These are phyloP conservation scores for Bursaphelenchus okinawaensis DNA, from an alignment of 2,888 invertebrate genomes.

Conservation along the genomic window DNA sequence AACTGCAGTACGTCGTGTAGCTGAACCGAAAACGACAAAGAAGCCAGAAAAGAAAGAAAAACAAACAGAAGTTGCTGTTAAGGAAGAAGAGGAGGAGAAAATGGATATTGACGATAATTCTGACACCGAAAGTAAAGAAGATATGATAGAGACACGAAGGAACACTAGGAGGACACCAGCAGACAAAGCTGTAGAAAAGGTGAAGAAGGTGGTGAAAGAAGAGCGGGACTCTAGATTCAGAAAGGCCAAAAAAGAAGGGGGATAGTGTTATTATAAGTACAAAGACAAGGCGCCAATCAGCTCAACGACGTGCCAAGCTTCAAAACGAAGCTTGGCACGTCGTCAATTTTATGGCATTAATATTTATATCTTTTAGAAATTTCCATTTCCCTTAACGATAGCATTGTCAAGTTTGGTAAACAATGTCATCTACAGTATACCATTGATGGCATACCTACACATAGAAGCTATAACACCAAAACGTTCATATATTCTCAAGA, in stretches of 20 bases:
- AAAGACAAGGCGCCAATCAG: neutral
- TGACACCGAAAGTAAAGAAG: neutral
- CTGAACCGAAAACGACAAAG: neutral
- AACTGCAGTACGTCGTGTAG: neutral
- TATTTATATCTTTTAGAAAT: too few species aligned
- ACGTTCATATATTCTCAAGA: constrained; percentile 21
- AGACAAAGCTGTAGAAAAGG: neutral
- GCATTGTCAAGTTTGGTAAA: constrained; percentile 40
- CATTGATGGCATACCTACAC: constrained; percentile 26
- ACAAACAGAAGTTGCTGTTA: neutral
- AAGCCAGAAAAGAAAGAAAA: constrained; percentile 1
- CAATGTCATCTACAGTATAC: constrained; percentile 38
- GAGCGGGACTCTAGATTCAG: neutral
- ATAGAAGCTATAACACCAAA: constrained; percentile 24
- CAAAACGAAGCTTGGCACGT: neutral
- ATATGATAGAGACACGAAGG: neutral
- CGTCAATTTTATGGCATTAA: too few species aligned
- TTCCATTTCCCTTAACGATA: constrained; percentile 45
- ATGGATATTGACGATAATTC: neutral
- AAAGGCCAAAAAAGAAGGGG: neutral
- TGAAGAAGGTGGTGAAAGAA: neutral
- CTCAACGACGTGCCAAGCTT: neutral
- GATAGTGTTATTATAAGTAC: neutral
- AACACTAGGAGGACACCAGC: neutral
- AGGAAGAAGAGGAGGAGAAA: neutral